Conservation (phyloP, 2,888 invertebrate species). For the Andrena fulva region DNA sequence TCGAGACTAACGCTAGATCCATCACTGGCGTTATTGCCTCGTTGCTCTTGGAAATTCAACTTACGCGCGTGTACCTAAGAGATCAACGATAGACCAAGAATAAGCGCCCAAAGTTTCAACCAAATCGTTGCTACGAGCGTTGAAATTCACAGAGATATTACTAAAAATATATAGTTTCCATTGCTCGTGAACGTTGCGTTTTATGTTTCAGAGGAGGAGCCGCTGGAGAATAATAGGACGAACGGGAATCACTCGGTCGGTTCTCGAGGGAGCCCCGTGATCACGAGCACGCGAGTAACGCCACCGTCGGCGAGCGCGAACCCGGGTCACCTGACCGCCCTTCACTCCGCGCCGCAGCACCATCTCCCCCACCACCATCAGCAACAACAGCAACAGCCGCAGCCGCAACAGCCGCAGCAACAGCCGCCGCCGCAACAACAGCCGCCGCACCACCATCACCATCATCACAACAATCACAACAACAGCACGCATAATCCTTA, state of each 20-base stretch:
- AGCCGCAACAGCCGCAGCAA: conserved; percentile 67
- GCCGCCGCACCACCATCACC: conserved; percentile 67
- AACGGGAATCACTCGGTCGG: conserved; percentile 79
- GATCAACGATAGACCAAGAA: background rate
- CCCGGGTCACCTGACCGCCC: conserved; percentile 75
- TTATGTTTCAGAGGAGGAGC: conserved; percentile 82
- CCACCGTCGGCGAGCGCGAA: conserved; percentile 84
- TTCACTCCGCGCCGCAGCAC: conserved; percentile 76
- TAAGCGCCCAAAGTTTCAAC: background rate
- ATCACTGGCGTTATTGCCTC: too few species aligned
- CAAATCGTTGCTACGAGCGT: background rate
- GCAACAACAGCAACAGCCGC: conserved; percentile 70
- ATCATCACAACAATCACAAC: conserved; percentile 80
- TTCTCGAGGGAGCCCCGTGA: conserved; percentile 79
- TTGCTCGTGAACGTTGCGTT: conserved; percentile 2
- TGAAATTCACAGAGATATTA: too few species aligned
- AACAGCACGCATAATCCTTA: conserved; percentile 80
- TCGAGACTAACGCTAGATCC: too few species aligned
- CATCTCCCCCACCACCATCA: conserved; percentile 73
- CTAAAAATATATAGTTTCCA: too few species aligned
- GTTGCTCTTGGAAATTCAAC: too few species aligned
- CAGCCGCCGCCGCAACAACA: conserved; percentile 66
- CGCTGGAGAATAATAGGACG: conserved; percentile 78
- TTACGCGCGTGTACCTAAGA: too few species aligned
- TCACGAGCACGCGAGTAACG: conserved; percentile 77